A percentile compares a stretch with the other conserved stretches of the same genome.
Conservation (phyloP, 1,140 invertebrate genomes). For the Papilio xuthus region DNA sequence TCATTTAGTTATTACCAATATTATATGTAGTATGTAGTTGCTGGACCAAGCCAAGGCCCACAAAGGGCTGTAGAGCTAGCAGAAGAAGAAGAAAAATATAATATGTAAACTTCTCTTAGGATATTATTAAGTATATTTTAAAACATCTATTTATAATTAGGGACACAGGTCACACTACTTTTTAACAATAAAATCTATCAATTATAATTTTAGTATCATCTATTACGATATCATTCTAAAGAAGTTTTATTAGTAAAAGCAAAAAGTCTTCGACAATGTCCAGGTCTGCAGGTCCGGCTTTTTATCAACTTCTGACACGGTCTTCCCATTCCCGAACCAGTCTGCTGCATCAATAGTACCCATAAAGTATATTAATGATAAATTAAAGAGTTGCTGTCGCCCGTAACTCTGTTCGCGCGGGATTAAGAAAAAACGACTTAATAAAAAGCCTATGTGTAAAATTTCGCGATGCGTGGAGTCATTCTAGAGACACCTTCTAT, state of each 20-base stretch:
- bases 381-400: too few species aligned
- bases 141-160: not conserved
- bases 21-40: too few species aligned
- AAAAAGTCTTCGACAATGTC: constrained; percentile 47
- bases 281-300: constrained; percentile 56
- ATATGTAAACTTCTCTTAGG: too few species aligned
- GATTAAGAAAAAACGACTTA: too few species aligned
- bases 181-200: not conserved
- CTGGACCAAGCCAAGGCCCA: too few species aligned
- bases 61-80: too few species aligned
- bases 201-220: not conserved
- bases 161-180: not conserved
- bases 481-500: too few species aligned
- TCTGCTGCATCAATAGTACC: constrained; percentile 30
- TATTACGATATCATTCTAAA: not conserved
- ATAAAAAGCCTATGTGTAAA: too few species aligned
- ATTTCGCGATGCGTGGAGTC: too few species aligned
- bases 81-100: too few species aligned
- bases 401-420: too few species aligned
- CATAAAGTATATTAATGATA: not conserved
- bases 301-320: constrained; percentile 59
- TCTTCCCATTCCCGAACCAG: constrained; percentile 49
- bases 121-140: not conserved
- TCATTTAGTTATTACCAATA: not conserved
- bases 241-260: constrained; percentile 9